Evolutionary conservation across 1,140 invertebrate species (phyloP), one percentile per base, ranked within the genome.

Genomic region (Drosophila simulans): DNA sequence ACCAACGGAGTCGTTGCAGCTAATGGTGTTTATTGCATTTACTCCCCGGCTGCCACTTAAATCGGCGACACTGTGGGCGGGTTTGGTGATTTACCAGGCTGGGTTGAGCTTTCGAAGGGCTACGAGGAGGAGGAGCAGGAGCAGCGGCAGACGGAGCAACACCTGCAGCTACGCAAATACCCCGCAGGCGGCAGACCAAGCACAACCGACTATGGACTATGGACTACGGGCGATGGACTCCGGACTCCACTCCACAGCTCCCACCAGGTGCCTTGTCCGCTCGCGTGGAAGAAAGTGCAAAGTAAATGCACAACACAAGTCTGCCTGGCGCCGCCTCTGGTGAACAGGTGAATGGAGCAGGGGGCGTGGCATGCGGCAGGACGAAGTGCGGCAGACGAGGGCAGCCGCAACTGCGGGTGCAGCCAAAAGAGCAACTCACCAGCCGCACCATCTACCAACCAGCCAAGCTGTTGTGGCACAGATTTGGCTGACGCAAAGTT

Each of bases 1-100:
- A 43, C 34, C 74, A 71, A 39, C 39, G 45, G 34, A 59, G 81
- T 62, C 58, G 62, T 85, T 73, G 59, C 58, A 69, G 84, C 83
- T 89, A 88, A 88, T 88, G 83, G 83, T 88, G 83, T 88, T 88
- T 88, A 88, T 88, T 88, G 83, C 84, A 88, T 88, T 88, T 88
- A 70, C 76, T 89, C 74, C 66, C 56, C 59, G 70, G 55, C 71
- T 89, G 84, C 76, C 79, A 76, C 83, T 88, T 88, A 80, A 82
- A 83, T 79, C 79, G 83, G 79, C 64, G 68, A 71, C 68, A 71
- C 68, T 57, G 75, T 27, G 52, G 42, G 58, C 25, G 11, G 10
- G 22, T 37, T 13, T 37, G 48, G 11, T 17, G 45, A 8, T 22
- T 35, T 34, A 17, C 48, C 48, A 51, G 20, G 15, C 31, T n/a